Evolutionary conservation across 2,113 vertebrate species (phyloP).

Genomic region (Actenoides hombroni): DNA sequence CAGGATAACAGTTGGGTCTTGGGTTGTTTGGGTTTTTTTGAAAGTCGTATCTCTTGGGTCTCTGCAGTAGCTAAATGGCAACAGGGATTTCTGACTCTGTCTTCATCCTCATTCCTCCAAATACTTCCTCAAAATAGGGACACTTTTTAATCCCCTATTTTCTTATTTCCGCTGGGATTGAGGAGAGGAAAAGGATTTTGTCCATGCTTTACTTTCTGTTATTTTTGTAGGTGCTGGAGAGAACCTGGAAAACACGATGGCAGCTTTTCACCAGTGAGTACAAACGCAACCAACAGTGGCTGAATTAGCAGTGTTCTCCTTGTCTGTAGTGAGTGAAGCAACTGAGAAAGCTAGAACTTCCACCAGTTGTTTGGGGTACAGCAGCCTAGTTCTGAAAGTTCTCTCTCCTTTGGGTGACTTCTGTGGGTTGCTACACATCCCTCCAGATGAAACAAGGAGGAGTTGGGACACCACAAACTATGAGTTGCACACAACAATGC

Average conservation of each 20-base stretch:
- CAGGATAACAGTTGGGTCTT: not conserved
- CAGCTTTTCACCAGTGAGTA: conserved; percentile 96
- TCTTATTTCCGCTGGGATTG: not conserved
- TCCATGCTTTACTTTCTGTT: not conserved
- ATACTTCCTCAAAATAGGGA: not conserved
- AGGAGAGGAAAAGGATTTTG: not conserved
- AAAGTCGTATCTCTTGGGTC: not conserved
- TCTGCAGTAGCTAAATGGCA: not conserved
- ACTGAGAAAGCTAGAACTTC: not conserved
- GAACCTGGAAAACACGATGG: conserved; percentile 97
- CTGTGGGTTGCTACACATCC: not conserved
- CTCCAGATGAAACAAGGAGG: not conserved
- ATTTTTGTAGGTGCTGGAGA: conserved; percentile 88
- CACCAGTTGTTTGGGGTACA: not conserved
- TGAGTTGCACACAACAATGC: not conserved
- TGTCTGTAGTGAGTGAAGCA: not conserved
- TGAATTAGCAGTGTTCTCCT: not conserved
- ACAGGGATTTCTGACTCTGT: not conserved
- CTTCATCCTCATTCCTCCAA: not conserved
- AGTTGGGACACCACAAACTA: not conserved
- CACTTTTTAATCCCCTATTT: not conserved
- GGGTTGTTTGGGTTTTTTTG: not conserved
- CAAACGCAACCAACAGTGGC: not conserved
- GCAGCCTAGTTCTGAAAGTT: not conserved
- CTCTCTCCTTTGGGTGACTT: not conserved